Percentiles rank a stretch among this genome's conserved stretches.
Conservation (phyloP, 2,113 vertebrate species). For the Pao palembangensis region DNA sequence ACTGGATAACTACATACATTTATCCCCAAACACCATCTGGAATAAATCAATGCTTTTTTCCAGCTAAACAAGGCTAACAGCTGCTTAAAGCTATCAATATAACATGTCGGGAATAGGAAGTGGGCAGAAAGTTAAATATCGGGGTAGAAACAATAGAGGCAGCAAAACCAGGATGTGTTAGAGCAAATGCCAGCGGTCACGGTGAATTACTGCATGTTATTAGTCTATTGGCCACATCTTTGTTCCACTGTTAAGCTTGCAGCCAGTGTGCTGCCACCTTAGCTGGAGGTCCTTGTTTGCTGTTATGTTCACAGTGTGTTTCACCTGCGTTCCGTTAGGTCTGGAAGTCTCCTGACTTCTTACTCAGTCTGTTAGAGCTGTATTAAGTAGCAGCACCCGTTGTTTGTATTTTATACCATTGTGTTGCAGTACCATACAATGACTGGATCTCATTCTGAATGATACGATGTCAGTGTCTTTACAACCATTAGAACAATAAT, state of each 20-base stretch:
- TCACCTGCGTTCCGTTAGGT: neutral
- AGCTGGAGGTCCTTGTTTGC: neutral
- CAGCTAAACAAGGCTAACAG: neutral
- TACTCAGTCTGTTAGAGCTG: conserved; percentile 9
- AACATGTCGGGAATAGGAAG: neutral
- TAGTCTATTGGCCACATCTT: neutral
- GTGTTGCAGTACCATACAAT: conserved; percentile 22
- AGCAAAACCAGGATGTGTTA: conserved; percentile 17
- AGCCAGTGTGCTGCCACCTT: neutral
- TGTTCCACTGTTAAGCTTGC: neutral
- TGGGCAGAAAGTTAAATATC: conserved; percentile 4
- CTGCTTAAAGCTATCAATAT: conserved; percentile 3
- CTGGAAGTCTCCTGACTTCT: neutral
- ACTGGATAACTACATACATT: neutral
- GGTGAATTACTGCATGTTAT: conserved; percentile 1
- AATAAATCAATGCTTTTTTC: neutral
- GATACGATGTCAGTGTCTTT: conserved; percentile 15
- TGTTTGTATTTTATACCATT: conserved; percentile 12
- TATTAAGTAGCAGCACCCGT: conserved; percentile 27
- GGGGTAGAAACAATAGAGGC: conserved; percentile 41
- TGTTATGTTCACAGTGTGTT: conserved; percentile 13
- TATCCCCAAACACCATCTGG: neutral
- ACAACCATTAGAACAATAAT: conserved; percentile 2
- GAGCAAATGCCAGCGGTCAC: conserved; percentile 2
- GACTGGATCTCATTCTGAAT: conserved; percentile 30